phyloP scores from a whole-genome alignment of 2,888 invertebrate genomes.

The Lysandra coridon region DNA sequence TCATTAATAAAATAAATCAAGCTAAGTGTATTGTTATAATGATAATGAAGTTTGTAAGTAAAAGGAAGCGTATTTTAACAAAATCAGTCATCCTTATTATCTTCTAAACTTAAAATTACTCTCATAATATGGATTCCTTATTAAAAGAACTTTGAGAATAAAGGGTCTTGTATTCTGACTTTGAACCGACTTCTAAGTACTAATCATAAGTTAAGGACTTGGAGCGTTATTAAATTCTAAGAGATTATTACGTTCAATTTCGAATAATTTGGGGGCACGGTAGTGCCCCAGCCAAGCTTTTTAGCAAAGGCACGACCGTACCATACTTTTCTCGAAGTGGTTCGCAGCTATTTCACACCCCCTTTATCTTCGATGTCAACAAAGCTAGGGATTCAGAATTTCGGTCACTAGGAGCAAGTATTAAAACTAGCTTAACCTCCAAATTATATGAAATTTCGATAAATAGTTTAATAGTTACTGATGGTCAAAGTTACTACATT shows the following conservation, averaged over 20 bases:
- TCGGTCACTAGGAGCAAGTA: too few relatives aligned
- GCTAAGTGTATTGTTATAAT: not conserved
- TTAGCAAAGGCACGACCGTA: too few relatives aligned
- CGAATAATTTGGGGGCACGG: not conserved
- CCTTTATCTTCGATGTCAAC: too few relatives aligned
- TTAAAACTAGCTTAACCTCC: too few relatives aligned
- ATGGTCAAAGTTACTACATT: too few relatives aligned
- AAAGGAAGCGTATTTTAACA: conserved; percentile 15
- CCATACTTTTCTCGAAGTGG: too few relatives aligned
- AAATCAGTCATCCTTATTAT: conserved; percentile 12
- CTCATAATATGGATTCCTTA: not conserved
- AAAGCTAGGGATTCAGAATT: too few relatives aligned
- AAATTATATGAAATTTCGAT: too few relatives aligned
- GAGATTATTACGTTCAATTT: not conserved
- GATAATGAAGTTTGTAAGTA: not conserved
- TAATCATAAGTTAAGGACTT: not conserved
- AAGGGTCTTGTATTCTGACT: not conserved
- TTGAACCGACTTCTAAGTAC: conserved; percentile 2
- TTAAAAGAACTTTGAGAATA: not conserved
- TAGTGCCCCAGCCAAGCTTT: too few relatives aligned
- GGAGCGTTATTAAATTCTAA: not conserved
- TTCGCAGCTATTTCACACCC: too few relatives aligned
- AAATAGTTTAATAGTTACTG: too few relatives aligned
- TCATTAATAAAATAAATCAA: too few relatives aligned
- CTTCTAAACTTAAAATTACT: not conserved